Base-by-base conservation (phyloP, 2,888 invertebrate genomes). In the Cheilosia pagana region DNA sequence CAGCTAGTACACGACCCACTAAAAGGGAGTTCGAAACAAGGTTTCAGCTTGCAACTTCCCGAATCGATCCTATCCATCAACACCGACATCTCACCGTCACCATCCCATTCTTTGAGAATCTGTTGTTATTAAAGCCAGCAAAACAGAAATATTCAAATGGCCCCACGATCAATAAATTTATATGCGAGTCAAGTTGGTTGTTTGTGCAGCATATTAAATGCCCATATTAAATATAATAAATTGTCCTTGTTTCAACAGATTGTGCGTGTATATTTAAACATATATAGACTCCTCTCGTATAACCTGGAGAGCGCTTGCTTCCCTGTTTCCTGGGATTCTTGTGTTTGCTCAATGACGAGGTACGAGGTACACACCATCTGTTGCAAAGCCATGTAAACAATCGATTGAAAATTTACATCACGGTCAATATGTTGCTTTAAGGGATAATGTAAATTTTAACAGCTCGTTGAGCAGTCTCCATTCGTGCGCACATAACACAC, bases 401-500 rank as follows among this genome's bases (percentile, higher is more conserved):
- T 87, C 86, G 86, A 86, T 87, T 87, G 86, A 52, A 81, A 87
- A 86, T 87, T 87, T 86, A 87, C 83, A 83, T 83, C 74, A 78
- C 68, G 83, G 78, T 83, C 74, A 79, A 79, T 83, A 83, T 78
- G 68, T 63, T 78, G 68, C 53, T 74, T 70, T 65, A 65, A 83
- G 68, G 74, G 70, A 75, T 74, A 78, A 78, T 74, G 83, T 74
- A 63, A 59, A 78, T 83, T 78, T 78, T 83, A 78, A 83, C 83
- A 78, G 68, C 57, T 74, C 57, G 52, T 52, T 68, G 63, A 63
- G 52, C 50, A 41, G 25, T 5, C n/a, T 67, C 14, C 8, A 43
- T 65, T 41, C 35, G 52, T 55, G 55, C 74, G 55, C 25, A 50
- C 21, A 16, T 53, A 62, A 53, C 16, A 43, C 45, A 74, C 21